phyloP scores from a whole-genome alignment of 2,113 vertebrate genomes.

The Notothenia rossii region DNA sequence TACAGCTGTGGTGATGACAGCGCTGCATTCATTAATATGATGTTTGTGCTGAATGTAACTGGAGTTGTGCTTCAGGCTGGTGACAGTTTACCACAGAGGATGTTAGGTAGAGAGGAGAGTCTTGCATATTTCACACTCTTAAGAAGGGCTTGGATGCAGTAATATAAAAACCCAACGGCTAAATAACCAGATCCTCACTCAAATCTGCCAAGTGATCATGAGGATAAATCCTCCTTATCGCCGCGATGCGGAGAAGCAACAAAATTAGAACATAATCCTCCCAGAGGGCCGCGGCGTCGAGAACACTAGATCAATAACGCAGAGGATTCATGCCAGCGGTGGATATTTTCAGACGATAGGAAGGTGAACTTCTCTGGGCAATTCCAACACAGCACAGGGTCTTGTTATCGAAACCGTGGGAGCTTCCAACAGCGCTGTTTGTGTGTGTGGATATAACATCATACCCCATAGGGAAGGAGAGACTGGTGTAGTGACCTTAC shows the following conservation, averaged over 20 bases:
- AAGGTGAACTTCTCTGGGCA: constrained; percentile 47
- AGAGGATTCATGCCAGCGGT: constrained; percentile 38
- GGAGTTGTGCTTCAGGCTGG: constrained; percentile 5
- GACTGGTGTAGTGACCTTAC: constrained; percentile 9
- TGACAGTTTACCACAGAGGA: constrained; percentile 4
- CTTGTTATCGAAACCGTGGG: constrained; percentile 36
- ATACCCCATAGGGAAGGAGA: constrained; percentile 15
- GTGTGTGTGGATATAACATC: constrained; percentile 8
- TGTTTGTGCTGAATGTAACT: neutral
- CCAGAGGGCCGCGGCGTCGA: constrained; percentile 39
- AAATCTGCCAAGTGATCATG: constrained; percentile 45
- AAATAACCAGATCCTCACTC: constrained; percentile 36
- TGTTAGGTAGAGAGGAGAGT: neutral
- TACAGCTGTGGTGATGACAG: constrained; percentile 41
- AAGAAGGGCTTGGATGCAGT: constrained; percentile 40
- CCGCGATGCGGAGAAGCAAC: constrained; percentile 27
- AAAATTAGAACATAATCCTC: constrained; percentile 69
- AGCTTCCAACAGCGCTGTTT: constrained; percentile 29
- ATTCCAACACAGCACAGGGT: constrained; percentile 25
- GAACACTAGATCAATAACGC: constrained; percentile 68
- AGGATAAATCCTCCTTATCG: constrained; percentile 64
- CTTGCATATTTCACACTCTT: constrained; percentile 32
- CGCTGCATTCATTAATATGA: constrained; percentile 34
- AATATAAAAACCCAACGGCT: constrained; percentile 38
- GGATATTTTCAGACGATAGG: constrained; percentile 49